A percentile compares a stretch with the other conserved stretches of the same genome.
Conservation (phyloP, 2,113 vertebrate species). For the Raja brachyura region DNA sequence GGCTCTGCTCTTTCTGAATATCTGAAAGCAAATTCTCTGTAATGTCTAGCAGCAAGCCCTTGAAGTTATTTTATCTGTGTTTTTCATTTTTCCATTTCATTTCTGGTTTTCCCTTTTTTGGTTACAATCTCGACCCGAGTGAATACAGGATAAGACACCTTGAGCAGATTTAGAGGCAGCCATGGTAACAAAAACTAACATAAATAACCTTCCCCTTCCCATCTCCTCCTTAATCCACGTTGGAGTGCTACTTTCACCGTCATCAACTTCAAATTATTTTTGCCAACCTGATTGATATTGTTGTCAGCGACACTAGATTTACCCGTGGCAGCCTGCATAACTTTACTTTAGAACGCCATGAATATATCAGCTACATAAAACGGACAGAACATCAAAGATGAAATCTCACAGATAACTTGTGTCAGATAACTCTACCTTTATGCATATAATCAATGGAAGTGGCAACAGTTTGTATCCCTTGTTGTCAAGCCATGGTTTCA, state of each 20-base stretch:
- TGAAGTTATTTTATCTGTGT: neutral
- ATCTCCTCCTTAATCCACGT: neutral
- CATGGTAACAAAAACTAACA: neutral
- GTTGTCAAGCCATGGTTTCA: neutral
- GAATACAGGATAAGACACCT: neutral
- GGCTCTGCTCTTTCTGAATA: neutral
- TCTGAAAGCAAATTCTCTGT: neutral
- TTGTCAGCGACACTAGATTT: neutral
- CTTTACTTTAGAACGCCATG: neutral
- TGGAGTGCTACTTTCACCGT: neutral
- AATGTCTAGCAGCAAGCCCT: neutral
- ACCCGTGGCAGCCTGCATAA: neutral
- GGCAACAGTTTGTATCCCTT: neutral
- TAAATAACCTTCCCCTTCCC: neutral
- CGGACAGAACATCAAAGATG: neutral
- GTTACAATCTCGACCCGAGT: neutral
- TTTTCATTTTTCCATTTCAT: neutral
- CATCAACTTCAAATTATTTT: slow-evolving; percentile 6
- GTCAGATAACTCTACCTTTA: neutral
- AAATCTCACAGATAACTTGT: slow-evolving; percentile 4
- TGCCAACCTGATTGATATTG: slow-evolving; percentile 3
- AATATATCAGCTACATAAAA: neutral
- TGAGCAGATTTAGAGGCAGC: neutral
- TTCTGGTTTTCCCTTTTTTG: neutral
- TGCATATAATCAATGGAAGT: neutral